phyloP scores from a whole-genome alignment of 2,113 vertebrate species.

The Martes martes region DNA sequence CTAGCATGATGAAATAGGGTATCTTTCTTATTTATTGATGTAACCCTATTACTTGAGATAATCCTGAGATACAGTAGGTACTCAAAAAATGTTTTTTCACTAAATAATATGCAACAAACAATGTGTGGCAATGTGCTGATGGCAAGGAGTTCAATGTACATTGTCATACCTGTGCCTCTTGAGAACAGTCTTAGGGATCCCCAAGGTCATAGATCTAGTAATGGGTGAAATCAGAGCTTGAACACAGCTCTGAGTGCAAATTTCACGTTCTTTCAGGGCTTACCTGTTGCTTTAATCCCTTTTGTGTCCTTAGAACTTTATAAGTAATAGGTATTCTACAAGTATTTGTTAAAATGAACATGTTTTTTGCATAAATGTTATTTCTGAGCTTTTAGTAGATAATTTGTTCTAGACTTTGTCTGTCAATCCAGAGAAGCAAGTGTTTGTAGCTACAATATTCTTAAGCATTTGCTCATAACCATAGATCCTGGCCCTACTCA shows the following conservation, averaged over 20 bases:
- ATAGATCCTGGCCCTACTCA: background rate
- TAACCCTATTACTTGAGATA: background rate
- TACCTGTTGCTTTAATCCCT: background rate
- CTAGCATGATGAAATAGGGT: background rate
- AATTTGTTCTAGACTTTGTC: background rate
- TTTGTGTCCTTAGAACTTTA: background rate
- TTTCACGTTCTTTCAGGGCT: background rate
- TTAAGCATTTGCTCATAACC: background rate
- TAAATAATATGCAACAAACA: background rate
- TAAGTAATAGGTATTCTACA: background rate
- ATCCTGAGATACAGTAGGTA: background rate
- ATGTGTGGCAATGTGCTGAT: background rate
- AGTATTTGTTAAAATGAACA: background rate
- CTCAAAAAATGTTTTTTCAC: background rate
- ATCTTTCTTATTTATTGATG: background rate
- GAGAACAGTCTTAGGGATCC: background rate
- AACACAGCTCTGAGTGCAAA: background rate
- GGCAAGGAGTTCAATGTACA: background rate
- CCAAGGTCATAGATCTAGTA: background rate
- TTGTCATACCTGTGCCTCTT: background rate
- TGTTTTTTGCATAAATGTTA: background rate
- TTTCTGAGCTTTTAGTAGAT: background rate
- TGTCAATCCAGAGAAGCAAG: background rate
- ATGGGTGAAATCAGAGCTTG: background rate
- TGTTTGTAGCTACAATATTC: background rate